Conservation (phyloP, 2,797 vertebrate species). For the Myotis myotis region DNA sequence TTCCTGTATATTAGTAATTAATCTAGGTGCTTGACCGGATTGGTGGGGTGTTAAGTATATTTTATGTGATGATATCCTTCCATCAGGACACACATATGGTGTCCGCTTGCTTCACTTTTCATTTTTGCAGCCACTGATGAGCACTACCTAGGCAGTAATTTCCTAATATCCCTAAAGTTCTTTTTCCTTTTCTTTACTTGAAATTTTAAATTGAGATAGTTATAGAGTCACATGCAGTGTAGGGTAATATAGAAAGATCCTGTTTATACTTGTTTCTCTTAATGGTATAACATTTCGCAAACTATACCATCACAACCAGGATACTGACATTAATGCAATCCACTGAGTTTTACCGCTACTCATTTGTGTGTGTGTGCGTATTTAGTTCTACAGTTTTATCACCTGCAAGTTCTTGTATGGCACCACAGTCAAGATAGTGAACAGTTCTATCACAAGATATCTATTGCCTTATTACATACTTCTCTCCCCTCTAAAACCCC, state of each 20-base stretch:
- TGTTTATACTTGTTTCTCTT: neutral
- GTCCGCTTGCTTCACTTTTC: neutral
- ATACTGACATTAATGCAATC: neutral
- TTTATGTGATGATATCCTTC: neutral
- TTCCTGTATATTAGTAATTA: neutral
- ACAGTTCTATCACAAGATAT: neutral
- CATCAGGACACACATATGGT: neutral
- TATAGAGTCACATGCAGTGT: neutral
- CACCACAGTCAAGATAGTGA: neutral
- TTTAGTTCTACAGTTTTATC: neutral
- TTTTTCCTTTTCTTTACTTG: neutral
- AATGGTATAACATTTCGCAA: neutral
- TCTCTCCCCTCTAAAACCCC: neutral
- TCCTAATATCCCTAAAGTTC: neutral
- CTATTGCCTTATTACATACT: neutral
- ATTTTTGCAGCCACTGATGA: neutral
- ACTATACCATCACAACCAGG: neutral
- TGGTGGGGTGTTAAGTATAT: neutral
- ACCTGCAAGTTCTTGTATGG: neutral
- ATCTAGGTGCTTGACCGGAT: neutral
- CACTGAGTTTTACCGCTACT: neutral
- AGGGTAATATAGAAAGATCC: neutral
- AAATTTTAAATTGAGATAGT: neutral
- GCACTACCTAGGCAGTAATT: neutral
- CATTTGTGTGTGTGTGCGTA: neutral